phyloP scores from a whole-genome alignment of 2,113 vertebrate genomes.

The Elachura formosa region DNA sequence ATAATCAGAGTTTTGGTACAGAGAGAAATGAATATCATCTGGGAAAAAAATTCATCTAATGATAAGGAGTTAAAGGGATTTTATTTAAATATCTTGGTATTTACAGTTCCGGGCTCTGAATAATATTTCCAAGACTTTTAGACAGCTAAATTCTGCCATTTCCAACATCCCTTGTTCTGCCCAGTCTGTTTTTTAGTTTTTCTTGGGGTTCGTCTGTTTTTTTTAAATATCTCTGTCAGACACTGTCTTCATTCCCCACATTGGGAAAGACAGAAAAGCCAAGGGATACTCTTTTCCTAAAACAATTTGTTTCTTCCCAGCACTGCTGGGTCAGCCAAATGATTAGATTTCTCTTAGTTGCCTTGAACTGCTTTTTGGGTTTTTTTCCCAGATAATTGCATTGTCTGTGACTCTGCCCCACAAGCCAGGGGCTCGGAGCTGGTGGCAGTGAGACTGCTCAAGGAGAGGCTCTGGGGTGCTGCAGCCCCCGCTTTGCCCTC shows the following conservation, averaged over 20 bases:
- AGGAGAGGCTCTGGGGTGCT: background rate
- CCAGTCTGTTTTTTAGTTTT: background rate
- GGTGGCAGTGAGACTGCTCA: background rate
- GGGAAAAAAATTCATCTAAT: background rate
- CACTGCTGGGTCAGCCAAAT: background rate
- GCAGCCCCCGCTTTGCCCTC: background rate
- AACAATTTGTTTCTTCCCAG: background rate
- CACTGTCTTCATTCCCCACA: accelerated
- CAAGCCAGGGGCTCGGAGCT: background rate
- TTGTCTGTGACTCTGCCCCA: background rate
- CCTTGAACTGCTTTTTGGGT: background rate
- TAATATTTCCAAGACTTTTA: background rate
- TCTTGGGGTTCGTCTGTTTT: too few species aligned
- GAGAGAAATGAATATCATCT: background rate
- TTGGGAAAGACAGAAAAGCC: background rate
- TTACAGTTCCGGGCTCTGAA: background rate
- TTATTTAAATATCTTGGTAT: background rate
- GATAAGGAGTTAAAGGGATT: background rate
- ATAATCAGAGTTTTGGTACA: background rate
- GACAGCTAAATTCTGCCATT: background rate
- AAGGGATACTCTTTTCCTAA: background rate
- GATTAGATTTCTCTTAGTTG: background rate
- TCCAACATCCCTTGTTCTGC: background rate
- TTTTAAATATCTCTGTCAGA: background rate
- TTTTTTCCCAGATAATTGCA: background rate